These are phyloP conservation scores for Limnephilus rhombicus DNA, from an alignment of 2,888 invertebrate genomes.

Conservation along the genomic window DNA sequence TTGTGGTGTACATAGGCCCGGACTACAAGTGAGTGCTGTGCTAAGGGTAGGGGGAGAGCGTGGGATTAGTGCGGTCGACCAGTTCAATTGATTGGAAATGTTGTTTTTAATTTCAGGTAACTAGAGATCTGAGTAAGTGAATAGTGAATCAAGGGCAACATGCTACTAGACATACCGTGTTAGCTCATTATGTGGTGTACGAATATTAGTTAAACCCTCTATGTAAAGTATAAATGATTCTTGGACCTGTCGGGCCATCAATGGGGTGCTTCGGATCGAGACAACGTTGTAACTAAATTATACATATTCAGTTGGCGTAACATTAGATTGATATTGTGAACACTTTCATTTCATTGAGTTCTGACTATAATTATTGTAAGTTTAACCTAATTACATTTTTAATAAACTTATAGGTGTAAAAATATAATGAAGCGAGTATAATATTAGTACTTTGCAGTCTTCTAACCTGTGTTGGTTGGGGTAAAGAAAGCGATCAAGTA, in stretches of 20 bases:
- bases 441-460: conserved; percentile 49
- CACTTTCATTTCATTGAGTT: conserved; percentile 45
- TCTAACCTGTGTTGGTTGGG: conserved; percentile 38
- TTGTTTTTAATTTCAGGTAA: conserved; percentile 73
- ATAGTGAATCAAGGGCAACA: conserved; percentile 72
- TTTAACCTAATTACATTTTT: conserved; percentile 47
- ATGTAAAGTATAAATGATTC: conserved; percentile 57
- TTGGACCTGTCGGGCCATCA: conserved; percentile 41
- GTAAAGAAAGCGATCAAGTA: conserved; percentile 15
- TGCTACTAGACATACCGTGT: conserved; percentile 57
- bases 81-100: conserved; percentile 13
- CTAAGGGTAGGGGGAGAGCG: neutral
- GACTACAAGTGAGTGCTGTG: neutral
- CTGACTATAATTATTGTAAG: conserved; percentile 54
- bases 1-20: neutral
- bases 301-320: conserved; percentile 4
- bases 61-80: neutral
- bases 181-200: conserved; percentile 63
- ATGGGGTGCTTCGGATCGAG: conserved; percentile 27
- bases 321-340: conserved; percentile 29
- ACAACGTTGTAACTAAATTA: neutral
- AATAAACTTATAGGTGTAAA: conserved; percentile 56
- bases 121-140: conserved; percentile 71
- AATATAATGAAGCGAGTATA: conserved; percentile 21
- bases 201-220: conserved; percentile 58